phyloP scores from a whole-genome alignment of 2,113 vertebrate species.

The Saimiri boliviensis region DNA sequence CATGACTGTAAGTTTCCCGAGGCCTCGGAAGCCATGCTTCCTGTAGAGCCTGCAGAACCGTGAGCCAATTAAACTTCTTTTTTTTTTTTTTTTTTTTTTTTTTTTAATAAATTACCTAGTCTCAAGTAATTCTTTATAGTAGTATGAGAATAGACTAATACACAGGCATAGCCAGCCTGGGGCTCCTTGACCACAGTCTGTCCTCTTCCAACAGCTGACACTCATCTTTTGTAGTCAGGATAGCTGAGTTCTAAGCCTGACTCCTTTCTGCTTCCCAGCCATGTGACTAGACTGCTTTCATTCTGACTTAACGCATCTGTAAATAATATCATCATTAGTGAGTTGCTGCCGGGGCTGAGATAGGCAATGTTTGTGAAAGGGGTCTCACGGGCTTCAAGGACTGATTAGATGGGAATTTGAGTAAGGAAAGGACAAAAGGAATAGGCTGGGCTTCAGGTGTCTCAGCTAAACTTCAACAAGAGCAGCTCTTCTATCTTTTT shows the following conservation, averaged over 20 bases:
- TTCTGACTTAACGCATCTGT: neutral
- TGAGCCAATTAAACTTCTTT: no score
- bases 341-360: neutral
- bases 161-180: no score
- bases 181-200: neutral
- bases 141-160: no score
- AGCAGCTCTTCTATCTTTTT: neutral
- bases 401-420: neutral
- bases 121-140: no score
- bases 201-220: neutral
- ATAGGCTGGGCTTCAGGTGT: neutral
- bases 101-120: no score
- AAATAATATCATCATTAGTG: neutral
- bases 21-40: no score
- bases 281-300: neutral
- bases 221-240: neutral
- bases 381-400: neutral
- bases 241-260: neutral
- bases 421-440: neutral
- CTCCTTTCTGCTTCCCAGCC: neutral
- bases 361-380: neutral
- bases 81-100: no score
- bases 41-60: no score
- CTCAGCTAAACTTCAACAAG: neutral
- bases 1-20: no score